Percentiles rank a stretch among this genome's conserved stretches.
Conservation (phyloP, 2,888 invertebrate species). For the Zelleria hepariella region DNA sequence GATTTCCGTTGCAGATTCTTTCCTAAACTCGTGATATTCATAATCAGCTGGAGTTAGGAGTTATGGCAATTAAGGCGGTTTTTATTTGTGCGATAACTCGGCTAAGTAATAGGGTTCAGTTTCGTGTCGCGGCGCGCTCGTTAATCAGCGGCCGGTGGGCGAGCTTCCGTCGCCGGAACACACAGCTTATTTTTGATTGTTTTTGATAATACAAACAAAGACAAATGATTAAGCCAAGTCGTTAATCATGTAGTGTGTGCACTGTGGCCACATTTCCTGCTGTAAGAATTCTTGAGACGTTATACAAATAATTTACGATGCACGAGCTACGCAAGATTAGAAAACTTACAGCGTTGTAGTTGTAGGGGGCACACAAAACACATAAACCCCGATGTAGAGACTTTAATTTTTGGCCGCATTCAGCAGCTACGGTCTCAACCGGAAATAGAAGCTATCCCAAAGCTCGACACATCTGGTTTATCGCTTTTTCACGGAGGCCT, state of each 20-base stretch:
- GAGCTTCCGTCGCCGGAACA: slow-evolving; percentile 54
- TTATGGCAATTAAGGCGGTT: slow-evolving; percentile 45
- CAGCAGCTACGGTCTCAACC: no score
- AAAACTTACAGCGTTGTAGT: no score
- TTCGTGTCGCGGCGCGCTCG: slow-evolving; percentile 51
- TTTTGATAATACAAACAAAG: slow-evolving; percentile 66
- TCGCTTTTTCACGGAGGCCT: neutral
- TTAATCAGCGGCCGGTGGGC: slow-evolving; percentile 50
- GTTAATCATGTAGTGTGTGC: slow-evolving; percentile 44
- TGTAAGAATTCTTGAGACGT: slow-evolving; percentile 18
- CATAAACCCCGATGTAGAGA: neutral
- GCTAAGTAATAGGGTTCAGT: slow-evolving; percentile 62
- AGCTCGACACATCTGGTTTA: neutral
- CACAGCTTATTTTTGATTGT: slow-evolving; percentile 63
- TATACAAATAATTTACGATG: slow-evolving; percentile 3
- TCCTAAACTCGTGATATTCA: neutral
- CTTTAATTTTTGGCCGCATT: neutral
- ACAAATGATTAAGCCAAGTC: slow-evolving; percentile 52
- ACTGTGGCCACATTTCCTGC: slow-evolving; percentile 40
- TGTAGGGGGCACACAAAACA: no score
- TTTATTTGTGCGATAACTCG: slow-evolving; percentile 42
- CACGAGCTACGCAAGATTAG: neutral
- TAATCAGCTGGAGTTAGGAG: neutral
- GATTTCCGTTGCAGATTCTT: neutral
- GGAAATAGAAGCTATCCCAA: neutral